A percentile compares a stretch with the other conserved stretches of the same genome.
Conservation (phyloP, 1,140 invertebrate species). For the Saxidomus purpurata region DNA sequence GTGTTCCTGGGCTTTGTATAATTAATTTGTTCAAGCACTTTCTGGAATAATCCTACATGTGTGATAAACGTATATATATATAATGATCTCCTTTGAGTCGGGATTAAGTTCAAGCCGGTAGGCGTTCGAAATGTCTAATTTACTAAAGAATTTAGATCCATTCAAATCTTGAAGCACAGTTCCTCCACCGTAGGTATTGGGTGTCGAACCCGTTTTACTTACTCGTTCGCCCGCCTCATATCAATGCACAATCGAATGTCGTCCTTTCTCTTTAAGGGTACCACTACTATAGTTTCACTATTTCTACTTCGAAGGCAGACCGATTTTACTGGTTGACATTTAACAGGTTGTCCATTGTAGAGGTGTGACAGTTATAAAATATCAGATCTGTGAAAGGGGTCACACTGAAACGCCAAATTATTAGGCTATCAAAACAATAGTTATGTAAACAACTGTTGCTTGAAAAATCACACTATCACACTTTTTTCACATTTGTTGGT, state of each 20-base stretch:
- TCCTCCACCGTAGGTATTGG: constrained; percentile 70
- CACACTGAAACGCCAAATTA: too few species aligned
- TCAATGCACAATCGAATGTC: constrained; percentile 69
- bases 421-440: too few species aligned
- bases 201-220: constrained; percentile 63
- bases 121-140: constrained; percentile 68
- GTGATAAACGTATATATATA: constrained; percentile 65
- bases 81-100: constrained; percentile 64
- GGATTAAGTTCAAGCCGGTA: constrained; percentile 69
- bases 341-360: too few species aligned
- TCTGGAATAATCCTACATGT: not conserved
- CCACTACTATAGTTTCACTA: too few species aligned
- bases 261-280: constrained; percentile 54
- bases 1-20: not conserved
- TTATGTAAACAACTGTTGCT: too few species aligned
- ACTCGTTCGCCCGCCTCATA: constrained; percentile 59
- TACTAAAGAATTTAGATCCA: constrained; percentile 55
- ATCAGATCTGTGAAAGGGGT: too few species aligned
- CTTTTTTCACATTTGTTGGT: too few species aligned
- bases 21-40: constrained; percentile 12
- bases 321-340: too few species aligned
- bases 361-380: too few species aligned
- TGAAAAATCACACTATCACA: too few species aligned
- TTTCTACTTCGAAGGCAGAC: too few species aligned
- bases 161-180: constrained; percentile 62